Conservation (phyloP, 2,113 vertebrate genomes). For the Tachuris rubrigastra region DNA sequence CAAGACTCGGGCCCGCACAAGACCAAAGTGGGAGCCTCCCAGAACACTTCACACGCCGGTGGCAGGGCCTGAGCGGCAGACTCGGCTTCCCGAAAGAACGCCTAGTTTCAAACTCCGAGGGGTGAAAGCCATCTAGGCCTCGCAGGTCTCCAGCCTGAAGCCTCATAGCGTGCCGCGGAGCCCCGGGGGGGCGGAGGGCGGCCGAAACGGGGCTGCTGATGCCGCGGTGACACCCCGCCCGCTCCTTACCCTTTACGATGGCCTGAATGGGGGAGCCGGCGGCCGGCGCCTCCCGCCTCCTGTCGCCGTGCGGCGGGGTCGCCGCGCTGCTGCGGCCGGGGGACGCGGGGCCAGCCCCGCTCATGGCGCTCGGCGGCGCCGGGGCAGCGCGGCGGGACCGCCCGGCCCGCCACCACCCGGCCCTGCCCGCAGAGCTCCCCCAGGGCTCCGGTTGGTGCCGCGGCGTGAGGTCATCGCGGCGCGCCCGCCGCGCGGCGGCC, state of each 20-base stretch:
- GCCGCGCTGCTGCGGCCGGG: not conserved
- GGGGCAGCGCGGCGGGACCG: not conserved
- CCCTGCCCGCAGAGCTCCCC: not conserved
- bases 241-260: slow-evolving; percentile 73
- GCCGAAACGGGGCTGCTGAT: not conserved
- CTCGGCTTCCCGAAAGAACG: not conserved
- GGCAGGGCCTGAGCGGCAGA: not conserved
- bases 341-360: not conserved
- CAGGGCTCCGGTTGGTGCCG: not conserved
- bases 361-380: not conserved
- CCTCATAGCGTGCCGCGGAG: rapidly evolving
- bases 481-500: not conserved
- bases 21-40: too few species aligned
- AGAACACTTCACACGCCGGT: rapidly evolving
- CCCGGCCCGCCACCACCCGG: not conserved
- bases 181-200: not conserved
- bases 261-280: slow-evolving; percentile 60
- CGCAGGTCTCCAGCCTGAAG: rapidly evolving
- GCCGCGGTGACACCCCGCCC: too few species aligned
- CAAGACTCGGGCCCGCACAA: not conserved
- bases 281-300: slow-evolving; percentile 44
- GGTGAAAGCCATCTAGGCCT: rapidly evolving
- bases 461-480: not conserved
- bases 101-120: too few species aligned
- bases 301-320: not conserved